Evolutionary conservation across 2,888 invertebrate genomes (phyloP), one percentile per base, ranked within the genome.

Genomic region (Fissipunctia ypsillon): DNA sequence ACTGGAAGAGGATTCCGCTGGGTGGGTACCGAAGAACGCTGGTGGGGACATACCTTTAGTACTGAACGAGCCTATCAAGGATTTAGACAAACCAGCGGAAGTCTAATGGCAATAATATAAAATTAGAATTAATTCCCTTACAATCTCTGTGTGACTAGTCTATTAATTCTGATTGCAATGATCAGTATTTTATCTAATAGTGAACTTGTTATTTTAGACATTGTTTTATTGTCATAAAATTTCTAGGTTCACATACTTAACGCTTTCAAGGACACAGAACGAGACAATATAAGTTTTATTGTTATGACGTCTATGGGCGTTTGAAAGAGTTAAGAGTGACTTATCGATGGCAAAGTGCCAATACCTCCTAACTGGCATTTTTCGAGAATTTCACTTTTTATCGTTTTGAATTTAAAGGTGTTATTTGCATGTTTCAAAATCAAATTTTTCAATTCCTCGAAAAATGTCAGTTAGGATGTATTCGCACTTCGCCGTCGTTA

Each of bases 11-110:
- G 96, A 96, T 67, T 90, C 94, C 0, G 89, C 92, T 67, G 96
- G 96, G 45, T 96, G 96, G 96, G 93, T 96, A 35, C 94, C 95
- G 0, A 95, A 91, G 80, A 94, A 94, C 88, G 90, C 85, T 71
- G 94, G 94, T 48, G 96, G 96, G 31, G 93, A 95, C 80, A 92
- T 95, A 81, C 96, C 96, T 9, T 88, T 96, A 76, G 96, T 96
- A 35, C 81, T 96, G 56, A 94, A 93, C 85, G 96, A 96, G 83
- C 96, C 96, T 19, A 76, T 80, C 3, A 94, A 90, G 78, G 89
- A 88, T 4, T 50, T 86, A 9, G 84, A 88, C 56, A 88, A 84
- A 61, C 83, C 80, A 22, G 80, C 80, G 7, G 84, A 86, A 61
- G 84, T 81, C 25, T 87, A 64, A 80, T 56, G 19, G 35, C 25